Evolutionary conservation across 30 jellyfish, hydroid and myxozoan species (phyloP), one percentile per base, ranked within the genome.

Genomic region (Aurelia aurita): DNA sequence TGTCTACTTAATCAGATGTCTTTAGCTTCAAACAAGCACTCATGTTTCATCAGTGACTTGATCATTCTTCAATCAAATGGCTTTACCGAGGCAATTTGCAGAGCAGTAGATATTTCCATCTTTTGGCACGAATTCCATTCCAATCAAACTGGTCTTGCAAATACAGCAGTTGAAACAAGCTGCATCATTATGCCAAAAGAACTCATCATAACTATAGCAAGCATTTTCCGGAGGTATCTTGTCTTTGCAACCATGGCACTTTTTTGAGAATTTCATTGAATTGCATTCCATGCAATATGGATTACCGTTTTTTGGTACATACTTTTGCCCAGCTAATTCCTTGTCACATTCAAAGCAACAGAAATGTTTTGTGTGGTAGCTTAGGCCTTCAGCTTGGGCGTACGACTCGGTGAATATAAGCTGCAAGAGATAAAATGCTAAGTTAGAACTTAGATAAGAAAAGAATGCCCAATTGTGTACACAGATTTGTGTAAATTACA

Each of bases 341-440:
- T 53, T 73, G 77, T 91, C 94, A 64, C 98, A 91, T 86, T 79
- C 87, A 77, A 54, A 86, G 55, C 98, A 91, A 61, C 94, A 85
- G 89, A 91, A 84, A 55, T 91, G 98, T 47, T 72, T 79, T 39
- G 71, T 72, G 69, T 91, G 98, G 91, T 94, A 91, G 61, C 60
- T 84, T 60, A 28, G 58, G 39, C 85, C 90, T 43, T 91, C 98
- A 3, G 98, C 94, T 15, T 85, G 87, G 11, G 98, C 90, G 71
- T 85, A 91, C 51, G 82, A 68, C 44, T 91, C 88, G 47, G 87
- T 77, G 78, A 91, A 85, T 59, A 91, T 91, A 70, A 91, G 88
- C 98, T 91, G 72, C n/a, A 85, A 77, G 16, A 5, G 12, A 45
- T 39, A 39, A 15, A 39, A 39, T 5, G 16, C 51, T 39, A 3